Evolutionary conservation across 2,797 vertebrate species (phyloP), one percentile per base, ranked within the genome.

Genomic region (Clarias laeviceps): DNA sequence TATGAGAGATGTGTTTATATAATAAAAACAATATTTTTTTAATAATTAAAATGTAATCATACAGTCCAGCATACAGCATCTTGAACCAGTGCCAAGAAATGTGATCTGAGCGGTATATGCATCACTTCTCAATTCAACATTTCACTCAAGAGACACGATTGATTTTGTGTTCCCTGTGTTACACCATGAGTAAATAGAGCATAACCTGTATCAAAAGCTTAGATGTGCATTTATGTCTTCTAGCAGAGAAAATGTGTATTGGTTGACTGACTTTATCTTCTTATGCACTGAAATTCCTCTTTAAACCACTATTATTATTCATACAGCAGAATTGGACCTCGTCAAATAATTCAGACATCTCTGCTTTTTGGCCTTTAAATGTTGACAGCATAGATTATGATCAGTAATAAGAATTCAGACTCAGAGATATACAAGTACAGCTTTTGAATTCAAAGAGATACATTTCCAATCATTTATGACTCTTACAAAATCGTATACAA

Each of bases 91-190:
- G 61, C 5, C 5, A 37, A 40, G 61, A 50, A 84, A 70, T 65
- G 62, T 32, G 59, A 73, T 29, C 29, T 54, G 20, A 62, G 24
- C 8, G 65, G 62, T 17, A 56, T 27, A 57, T 69, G 62, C 61
- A 69, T 74, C 68, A 37, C 56, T 15, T 76, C 84, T 74, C 78
- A 87, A 87, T 83, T 86, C 65, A 84, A 70, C 56, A 76, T 62
- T 78, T 73, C 69, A 80, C 88, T 87, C 79, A 57, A 59, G 68
- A 86, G 37, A 40, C 86, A 80, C 15, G 70, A 89, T 88, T 84
- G 89, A 89, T 91, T 79, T 83, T 83, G 56, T 77, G 61, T 89
- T 89, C 84, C 80, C 32, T 61, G 80, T 87, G 84, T 88, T 85
- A 87, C 86, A 85, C 66, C 20, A 65, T 80, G 86, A 84, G 69